These are phyloP conservation scores for Pachyramphus minor DNA, from an alignment of 2,113 vertebrate species.

Conservation along the genomic window DNA sequence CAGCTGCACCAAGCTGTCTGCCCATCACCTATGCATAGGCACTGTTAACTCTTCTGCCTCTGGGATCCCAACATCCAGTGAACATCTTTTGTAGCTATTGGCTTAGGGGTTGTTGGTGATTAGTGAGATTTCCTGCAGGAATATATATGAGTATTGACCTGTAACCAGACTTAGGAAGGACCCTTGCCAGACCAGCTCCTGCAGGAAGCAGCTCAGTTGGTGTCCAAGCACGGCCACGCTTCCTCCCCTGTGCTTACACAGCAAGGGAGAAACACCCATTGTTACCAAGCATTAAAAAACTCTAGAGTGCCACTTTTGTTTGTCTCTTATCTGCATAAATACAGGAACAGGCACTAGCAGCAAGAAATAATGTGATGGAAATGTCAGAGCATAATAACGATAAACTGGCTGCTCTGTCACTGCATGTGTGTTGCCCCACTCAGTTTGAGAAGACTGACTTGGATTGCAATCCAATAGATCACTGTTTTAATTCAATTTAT, in stretches of 20 bases:
- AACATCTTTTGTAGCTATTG: background rate
- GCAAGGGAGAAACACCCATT: background rate
- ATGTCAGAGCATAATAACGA: background rate
- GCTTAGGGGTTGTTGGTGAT: background rate
- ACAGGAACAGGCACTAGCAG: background rate
- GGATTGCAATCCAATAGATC: background rate
- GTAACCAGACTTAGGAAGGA: background rate
- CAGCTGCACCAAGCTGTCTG: background rate
- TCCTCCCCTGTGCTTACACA: background rate
- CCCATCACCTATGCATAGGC: background rate
- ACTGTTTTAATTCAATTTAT: background rate
- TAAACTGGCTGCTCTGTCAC: background rate
- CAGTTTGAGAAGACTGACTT: background rate
- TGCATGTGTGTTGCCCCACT: fast-evolving
- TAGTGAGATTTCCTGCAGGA: background rate
- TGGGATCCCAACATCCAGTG: background rate
- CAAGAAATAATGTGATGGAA: background rate
- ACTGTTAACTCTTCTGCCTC: background rate
- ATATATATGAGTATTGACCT: background rate
- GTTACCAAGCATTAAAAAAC: background rate
- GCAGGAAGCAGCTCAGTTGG: background rate
- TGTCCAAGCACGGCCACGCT: background rate
- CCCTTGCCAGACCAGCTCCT: background rate
- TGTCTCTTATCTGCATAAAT: background rate
- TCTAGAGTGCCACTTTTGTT: background rate